Percentiles rank a stretch among this genome's conserved stretches.
phyloP scores from a whole-genome alignment of 2,113 vertebrate species.

The Brachyhypopomus occidentalis region DNA sequence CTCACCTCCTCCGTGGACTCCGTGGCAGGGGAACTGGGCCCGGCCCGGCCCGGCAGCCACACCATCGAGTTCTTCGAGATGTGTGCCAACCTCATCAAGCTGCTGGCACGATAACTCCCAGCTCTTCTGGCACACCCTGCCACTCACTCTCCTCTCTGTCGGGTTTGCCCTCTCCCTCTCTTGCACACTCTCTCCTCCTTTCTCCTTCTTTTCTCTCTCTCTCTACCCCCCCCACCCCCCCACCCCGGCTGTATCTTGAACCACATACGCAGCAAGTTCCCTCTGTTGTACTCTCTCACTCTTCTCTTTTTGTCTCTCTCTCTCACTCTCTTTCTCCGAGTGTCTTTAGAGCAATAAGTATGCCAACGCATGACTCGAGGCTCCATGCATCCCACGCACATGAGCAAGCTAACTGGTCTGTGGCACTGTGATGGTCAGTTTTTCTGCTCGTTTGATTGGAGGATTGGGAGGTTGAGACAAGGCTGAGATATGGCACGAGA shows the following conservation, averaged over 20 bases:
- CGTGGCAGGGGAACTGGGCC: conserved; percentile 77
- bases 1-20: conserved; percentile 90
- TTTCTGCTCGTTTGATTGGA: conserved; percentile 34
- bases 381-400: conserved; percentile 79
- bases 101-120: conserved; percentile 91
- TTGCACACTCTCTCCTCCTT: conserved; percentile 33
- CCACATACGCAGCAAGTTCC: conserved; percentile 24
- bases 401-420: conserved; percentile 79
- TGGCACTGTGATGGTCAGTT: conserved; percentile 67
- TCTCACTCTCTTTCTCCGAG: conserved; percentile 72
- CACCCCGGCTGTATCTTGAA: conserved; percentile 36
- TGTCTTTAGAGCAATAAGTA: conserved; percentile 97
- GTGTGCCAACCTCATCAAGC: conserved; percentile 99
- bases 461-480: neutral
- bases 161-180: conserved; percentile 21
- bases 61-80: conserved; percentile 99
- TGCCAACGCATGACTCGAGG: conserved; percentile 79
- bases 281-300: conserved; percentile 25
- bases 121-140: conserved; percentile 45
- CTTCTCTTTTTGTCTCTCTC: neutral
- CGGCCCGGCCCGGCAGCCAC: conserved; percentile 90
- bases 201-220: neutral
- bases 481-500: conserved; percentile 32
- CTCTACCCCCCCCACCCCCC: neutral
- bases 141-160: conserved; percentile 5